Conservation (phyloP, 2,113 vertebrate species). For the Trinectes maculatus region DNA sequence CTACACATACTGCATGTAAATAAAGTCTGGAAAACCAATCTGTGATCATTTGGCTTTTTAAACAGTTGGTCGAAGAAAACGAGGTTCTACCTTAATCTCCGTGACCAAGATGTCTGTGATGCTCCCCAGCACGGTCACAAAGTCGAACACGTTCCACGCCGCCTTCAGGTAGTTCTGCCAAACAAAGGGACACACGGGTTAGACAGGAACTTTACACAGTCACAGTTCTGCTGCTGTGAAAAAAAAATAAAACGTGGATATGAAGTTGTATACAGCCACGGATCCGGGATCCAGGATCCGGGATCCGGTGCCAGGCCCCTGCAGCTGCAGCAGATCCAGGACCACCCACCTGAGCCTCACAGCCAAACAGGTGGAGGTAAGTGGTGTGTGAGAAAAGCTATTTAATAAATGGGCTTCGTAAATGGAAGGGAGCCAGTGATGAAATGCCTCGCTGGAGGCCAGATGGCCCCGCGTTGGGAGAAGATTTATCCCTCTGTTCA, state of each 20-base stretch:
- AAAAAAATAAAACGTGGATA: too few relatives aligned
- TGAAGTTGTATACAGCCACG: too few relatives aligned
- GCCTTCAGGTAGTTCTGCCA: constrained; percentile 88
- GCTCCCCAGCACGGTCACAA: constrained; percentile 98
- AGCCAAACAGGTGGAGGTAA: constrained; percentile 77
- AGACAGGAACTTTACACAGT: too few relatives aligned
- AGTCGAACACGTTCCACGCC: constrained; percentile 99
- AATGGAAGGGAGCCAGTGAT: constrained; percentile 70
- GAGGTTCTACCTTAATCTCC: constrained; percentile 97
- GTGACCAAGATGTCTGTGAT: constrained; percentile 99
- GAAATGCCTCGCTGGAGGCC: constrained; percentile 59
- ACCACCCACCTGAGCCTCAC: constrained; percentile 49
- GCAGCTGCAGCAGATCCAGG: constrained; percentile 39
- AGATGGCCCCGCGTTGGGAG: constrained; percentile 42
- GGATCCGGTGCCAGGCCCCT: constrained; percentile 22
- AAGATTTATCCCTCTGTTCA: constrained; percentile 58
- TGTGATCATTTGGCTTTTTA: too few relatives aligned
- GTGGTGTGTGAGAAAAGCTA: constrained; percentile 69
- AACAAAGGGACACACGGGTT: neutral
- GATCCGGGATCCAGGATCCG: constrained; percentile 31
- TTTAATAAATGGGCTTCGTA: constrained; percentile 74
- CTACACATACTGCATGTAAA: neutral
- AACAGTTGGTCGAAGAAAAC: too few relatives aligned
- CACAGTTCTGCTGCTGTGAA: too few relatives aligned
- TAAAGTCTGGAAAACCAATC: too few relatives aligned